Evolutionary conservation across 2,797 vertebrate species (phyloP), one percentile per base, ranked within the genome.

Genomic region (Liasis olivaceus): DNA sequence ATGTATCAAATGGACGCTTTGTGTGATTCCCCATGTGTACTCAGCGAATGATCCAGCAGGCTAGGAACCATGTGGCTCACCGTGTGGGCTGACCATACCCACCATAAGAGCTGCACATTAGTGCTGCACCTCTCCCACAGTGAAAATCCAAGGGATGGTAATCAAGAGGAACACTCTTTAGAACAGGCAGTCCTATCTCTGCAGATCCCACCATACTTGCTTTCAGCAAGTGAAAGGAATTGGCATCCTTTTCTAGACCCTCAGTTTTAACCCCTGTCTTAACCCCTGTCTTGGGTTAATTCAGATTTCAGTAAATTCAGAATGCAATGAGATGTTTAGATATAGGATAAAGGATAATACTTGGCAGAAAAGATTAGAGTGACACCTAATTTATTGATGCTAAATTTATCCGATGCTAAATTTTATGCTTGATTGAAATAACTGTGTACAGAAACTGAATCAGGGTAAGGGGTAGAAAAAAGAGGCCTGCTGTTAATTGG

Each of bases 301-400:
- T 95, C 93, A 59, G 69, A 89, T 96, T 96, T 94, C 93, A 92
- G n/a, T 92, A 95, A 92, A 95, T 94, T 92, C 87, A 95, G 93
- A 97, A 96, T 95, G 93, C 96, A 96, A 95, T 96, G 95, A 96
- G 69, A 90, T 96, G 0, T 58, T 97, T 93, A 95, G 88, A 92
- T 94, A 96, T 90, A 87, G 59, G 85, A 93, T 72, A 96, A 95
- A 91, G 72, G 84, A 94, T 96, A 96, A 96, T 93, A 85, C 42
- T 90, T 90, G 59, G 90, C 94, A 90, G 93, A 95, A 94, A 96
- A 97, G 77, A 96, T 96, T 91, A 95, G 94, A 92, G 20, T 96
- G 95, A 96, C 64, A 0, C 93, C 72, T 94, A 95, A 96, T 97
- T 96, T 96, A 94, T 90, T 91, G 92, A 95, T 95, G 94, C 95